Percentiles rank a stretch among this genome's conserved stretches.
These are phyloP conservation scores for Megathymus violae DNA, from an alignment of 1,140 invertebrate species.

Conservation along the genomic window DNA sequence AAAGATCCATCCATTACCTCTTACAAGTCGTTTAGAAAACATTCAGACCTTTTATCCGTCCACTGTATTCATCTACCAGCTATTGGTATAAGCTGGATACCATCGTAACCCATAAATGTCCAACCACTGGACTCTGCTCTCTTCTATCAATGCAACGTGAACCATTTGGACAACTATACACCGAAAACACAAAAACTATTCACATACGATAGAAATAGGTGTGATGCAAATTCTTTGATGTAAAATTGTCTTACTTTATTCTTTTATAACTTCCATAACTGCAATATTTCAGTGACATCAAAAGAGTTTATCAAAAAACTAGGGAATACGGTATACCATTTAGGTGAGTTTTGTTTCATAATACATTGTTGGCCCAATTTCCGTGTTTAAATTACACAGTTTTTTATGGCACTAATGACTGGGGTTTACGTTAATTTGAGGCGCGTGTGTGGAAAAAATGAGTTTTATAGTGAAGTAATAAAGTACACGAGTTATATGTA, in stretches of 20 bases:
- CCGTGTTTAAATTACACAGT: conserved; percentile 5
- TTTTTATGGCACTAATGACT: conserved; percentile 14
- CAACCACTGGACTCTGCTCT: too few relatives aligned
- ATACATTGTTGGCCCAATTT: conserved; percentile 11
- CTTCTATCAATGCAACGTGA: too few relatives aligned
- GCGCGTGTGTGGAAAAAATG: neutral
- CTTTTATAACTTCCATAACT: neutral
- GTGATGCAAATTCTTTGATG: neutral
- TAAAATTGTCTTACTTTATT: neutral
- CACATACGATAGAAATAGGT: neutral
- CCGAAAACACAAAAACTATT: neutral
- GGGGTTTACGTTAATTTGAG: conserved; percentile 9
- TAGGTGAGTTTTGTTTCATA: conserved; percentile 10
- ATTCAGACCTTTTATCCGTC: too few relatives aligned
- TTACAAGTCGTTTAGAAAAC: too few relatives aligned
- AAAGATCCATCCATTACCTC: too few relatives aligned
- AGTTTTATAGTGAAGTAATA: neutral
- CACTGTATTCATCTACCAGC: too few relatives aligned
- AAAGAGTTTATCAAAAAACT: conserved; percentile 9
- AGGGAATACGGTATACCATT: neutral
- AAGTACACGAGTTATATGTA: neutral
- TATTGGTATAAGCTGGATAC: too few relatives aligned
- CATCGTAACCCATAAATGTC: too few relatives aligned
- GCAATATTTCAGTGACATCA: conserved; percentile 8
- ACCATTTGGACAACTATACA: neutral